Evolutionary conservation across 2,888 invertebrate genomes (phyloP).

Genomic region (Gastracanthus pulcherrimus): DNA sequence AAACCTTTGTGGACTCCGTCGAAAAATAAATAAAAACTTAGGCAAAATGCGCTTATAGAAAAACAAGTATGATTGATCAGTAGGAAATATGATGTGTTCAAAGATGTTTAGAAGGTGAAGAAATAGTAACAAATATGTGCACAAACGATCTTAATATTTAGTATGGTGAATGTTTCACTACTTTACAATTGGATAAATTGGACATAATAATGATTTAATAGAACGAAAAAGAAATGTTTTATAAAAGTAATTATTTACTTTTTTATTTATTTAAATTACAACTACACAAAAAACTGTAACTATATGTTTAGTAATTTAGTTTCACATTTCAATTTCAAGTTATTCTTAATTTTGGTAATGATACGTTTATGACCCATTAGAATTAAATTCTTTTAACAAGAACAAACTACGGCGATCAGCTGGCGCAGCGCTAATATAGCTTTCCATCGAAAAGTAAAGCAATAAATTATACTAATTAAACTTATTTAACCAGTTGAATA

Average conservation of each 20-base stretch:
- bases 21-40: slow-evolving; percentile 14
- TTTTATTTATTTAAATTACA: too few species aligned
- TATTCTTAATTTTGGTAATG: not conserved
- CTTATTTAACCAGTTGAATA: not conserved
- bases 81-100: slow-evolving; percentile 68
- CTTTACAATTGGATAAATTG: not conserved
- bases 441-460: slow-evolving; percentile 31
- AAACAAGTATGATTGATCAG: slow-evolving; percentile 27
- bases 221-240: too few species aligned
- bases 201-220: not conserved
- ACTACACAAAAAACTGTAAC: too few species aligned
- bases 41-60: slow-evolving; percentile 36
- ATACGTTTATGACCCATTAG: slow-evolving; percentile 12
- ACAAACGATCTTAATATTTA: slow-evolving; percentile 30
- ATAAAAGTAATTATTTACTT: too few species aligned
- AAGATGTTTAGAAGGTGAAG: slow-evolving; percentile 31
- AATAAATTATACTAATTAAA: slow-evolving; percentile 32
- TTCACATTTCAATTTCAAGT: not conserved
- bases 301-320: too few species aligned
- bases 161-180: slow-evolving; percentile 19
- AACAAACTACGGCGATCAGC: not conserved
- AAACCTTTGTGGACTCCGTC: slow-evolving; percentile 39
- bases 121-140: slow-evolving; percentile 33
- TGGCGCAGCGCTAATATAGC: slow-evolving; percentile 22
- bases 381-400: not conserved